Evolutionary conservation across 2,797 vertebrate species (phyloP).

Genomic region (Platyrinchus mystaceus): DNA sequence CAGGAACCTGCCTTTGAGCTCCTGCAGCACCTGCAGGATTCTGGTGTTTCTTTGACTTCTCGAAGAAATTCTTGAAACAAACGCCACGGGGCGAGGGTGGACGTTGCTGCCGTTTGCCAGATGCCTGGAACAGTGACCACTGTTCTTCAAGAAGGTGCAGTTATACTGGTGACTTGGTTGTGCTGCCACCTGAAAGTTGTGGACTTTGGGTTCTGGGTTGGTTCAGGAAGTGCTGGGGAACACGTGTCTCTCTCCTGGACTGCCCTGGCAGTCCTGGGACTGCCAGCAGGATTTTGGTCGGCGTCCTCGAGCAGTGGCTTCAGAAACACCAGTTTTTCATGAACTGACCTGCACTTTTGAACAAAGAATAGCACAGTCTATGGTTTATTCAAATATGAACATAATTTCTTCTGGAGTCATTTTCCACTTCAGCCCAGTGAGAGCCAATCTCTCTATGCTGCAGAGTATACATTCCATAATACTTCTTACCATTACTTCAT

Average conservation of each 20-base stretch:
- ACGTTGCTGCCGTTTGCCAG: neutral
- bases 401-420: slow-evolving; percentile 40
- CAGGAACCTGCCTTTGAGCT: neutral
- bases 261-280: neutral
- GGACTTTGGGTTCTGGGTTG: neutral
- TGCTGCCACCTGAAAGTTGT: neutral
- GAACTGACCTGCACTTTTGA: slow-evolving; percentile 72
- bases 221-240: neutral
- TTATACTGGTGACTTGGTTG: neutral
- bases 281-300: slow-evolving; percentile 11
- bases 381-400: slow-evolving; percentile 22
- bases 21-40: neutral
- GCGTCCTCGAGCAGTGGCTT: neutral
- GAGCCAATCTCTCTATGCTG: slow-evolving; percentile 47
- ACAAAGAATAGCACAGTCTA: slow-evolving; percentile 48
- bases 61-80: neutral
- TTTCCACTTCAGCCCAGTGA: slow-evolving; percentile 38
- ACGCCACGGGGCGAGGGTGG: neutral
- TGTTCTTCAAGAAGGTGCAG: neutral
- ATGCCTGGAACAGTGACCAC: neutral
- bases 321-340: neutral
- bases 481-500: slow-evolving; percentile 44
- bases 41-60: neutral
- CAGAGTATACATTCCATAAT: slow-evolving; percentile 66
- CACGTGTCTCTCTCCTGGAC: neutral